Conservation (phyloP, 2,888 invertebrate genomes). For the Mimumesa dahlbomi region DNA sequence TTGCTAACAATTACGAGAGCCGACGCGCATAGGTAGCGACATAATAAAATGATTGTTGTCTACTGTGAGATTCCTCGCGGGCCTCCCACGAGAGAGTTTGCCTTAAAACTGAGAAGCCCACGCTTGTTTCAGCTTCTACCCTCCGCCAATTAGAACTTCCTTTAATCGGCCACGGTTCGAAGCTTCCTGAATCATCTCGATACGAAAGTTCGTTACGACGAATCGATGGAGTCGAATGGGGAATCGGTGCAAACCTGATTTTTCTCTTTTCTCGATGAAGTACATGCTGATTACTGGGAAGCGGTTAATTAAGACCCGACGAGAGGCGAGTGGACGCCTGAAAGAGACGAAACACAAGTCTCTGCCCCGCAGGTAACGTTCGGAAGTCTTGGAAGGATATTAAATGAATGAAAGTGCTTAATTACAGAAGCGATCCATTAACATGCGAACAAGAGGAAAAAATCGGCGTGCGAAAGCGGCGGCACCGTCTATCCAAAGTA, state of each 20-base stretch:
- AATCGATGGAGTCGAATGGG: too few relatives aligned
- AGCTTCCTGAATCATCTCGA: too few relatives aligned
- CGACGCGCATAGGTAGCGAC: constrained; percentile 31
- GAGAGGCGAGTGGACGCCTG: not conserved
- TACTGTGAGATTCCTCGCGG: constrained; percentile 39
- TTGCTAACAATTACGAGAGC: constrained; percentile 54
- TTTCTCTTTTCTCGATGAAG: too few relatives aligned
- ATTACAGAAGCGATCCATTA: not conserved
- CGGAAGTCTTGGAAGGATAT: too few relatives aligned
- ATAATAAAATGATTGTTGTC: constrained; percentile 58
- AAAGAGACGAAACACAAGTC: too few relatives aligned
- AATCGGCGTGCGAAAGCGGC: constrained; percentile 29
- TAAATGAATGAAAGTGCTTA: constrained; percentile 8
- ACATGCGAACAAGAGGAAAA: not conserved
- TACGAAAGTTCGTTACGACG: too few relatives aligned
- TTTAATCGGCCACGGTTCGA: constrained; percentile 25
- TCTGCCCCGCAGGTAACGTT: too few relatives aligned
- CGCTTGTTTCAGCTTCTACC: constrained; percentile 34
- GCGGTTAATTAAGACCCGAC: not conserved
- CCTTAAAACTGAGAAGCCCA: constrained; percentile 22
- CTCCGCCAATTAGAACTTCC: constrained; percentile 52
- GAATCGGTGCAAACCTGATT: too few relatives aligned
- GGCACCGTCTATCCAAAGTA: too few relatives aligned
- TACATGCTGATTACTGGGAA: too few relatives aligned
- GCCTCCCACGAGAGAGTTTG: constrained; percentile 48